Evolutionary conservation across 2,797 vertebrate genomes (phyloP).

Genomic region (Tachyglossus aculeatus): DNA sequence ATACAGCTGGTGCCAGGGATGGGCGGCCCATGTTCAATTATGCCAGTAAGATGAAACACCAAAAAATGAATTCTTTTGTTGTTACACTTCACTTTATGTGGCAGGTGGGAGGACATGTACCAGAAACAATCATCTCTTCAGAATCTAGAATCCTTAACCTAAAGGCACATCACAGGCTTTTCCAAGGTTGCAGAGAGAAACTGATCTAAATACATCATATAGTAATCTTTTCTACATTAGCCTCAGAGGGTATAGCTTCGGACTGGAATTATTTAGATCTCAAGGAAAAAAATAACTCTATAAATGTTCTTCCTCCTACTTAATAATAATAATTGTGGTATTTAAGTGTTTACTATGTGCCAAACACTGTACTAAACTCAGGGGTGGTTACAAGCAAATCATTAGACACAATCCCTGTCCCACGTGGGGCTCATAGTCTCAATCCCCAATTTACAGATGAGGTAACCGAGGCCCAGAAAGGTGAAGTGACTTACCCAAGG

Average conservation of each 20-base stretch:
- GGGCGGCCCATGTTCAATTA: neutral
- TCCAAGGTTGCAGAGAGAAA: neutral
- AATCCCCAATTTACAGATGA: no score
- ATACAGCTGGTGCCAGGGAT: no score
- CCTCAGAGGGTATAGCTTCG: neutral
- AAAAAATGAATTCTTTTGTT: constrained; percentile 10
- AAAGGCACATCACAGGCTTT: constrained; percentile 5
- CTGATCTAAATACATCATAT: constrained; percentile 1
- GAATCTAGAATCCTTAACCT: no score
- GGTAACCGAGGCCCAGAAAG: no score
- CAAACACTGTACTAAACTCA: no score
- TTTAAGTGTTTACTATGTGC: no score
- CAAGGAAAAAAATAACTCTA: neutral
- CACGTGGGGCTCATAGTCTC: no score
- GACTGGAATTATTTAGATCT: neutral
- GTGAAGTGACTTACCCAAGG: no score
- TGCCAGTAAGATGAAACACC: neutral
- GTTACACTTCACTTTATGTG: neutral
- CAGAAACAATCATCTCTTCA: no score
- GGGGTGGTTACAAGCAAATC: no score
- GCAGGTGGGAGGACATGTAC: neutral
- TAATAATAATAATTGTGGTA: no score
- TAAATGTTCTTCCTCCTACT: neutral
- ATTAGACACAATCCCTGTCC: no score
- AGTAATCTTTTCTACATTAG: neutral